phyloP scores from a whole-genome alignment of 2,113 vertebrate species.

The Neolamprologus toae region DNA sequence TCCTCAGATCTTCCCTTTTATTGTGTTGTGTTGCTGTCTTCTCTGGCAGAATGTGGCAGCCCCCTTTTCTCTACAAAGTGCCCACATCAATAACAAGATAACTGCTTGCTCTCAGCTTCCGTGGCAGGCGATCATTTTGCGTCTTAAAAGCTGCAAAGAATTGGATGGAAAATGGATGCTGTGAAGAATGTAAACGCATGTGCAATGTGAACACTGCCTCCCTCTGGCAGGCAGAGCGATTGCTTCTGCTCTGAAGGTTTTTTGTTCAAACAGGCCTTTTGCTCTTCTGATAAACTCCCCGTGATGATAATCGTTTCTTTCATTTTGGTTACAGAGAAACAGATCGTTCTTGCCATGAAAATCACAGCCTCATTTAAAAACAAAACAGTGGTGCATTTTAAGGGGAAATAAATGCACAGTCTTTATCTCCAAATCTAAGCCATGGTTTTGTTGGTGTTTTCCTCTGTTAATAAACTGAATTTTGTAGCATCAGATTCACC shows the following conservation, averaged over 20 bases:
- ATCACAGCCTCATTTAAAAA: not conserved
- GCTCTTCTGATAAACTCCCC: not conserved
- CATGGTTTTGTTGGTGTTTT: not conserved
- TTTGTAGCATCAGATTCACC: not conserved
- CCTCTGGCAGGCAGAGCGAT: slow-evolving; percentile 26
- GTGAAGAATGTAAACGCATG: slow-evolving; percentile 6
- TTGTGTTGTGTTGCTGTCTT: slow-evolving; percentile 10
- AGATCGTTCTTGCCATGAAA: not conserved
- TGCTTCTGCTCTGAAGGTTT: not conserved
- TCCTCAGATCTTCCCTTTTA: slow-evolving; percentile 15
- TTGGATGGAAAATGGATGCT: slow-evolving; percentile 69
- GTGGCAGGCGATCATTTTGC: slow-evolving; percentile 59
- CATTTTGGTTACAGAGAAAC: not conserved
- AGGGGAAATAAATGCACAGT: not conserved
- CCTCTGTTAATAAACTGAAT: not conserved
- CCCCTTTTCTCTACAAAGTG: slow-evolving; percentile 11
- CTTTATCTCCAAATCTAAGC: not conserved
- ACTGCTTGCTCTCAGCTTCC: slow-evolving; percentile 20
- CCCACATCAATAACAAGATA: slow-evolving; percentile 47
- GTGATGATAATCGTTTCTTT: not conserved
- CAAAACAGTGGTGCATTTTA: not conserved
- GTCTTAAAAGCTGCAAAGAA: slow-evolving; percentile 50
- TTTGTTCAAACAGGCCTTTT: not conserved
- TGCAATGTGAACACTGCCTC: slow-evolving; percentile 51
- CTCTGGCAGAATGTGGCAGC: not conserved